Evolutionary conservation across 2,113 vertebrate genomes (phyloP).

Genomic region (Festucalex cinctus): DNA sequence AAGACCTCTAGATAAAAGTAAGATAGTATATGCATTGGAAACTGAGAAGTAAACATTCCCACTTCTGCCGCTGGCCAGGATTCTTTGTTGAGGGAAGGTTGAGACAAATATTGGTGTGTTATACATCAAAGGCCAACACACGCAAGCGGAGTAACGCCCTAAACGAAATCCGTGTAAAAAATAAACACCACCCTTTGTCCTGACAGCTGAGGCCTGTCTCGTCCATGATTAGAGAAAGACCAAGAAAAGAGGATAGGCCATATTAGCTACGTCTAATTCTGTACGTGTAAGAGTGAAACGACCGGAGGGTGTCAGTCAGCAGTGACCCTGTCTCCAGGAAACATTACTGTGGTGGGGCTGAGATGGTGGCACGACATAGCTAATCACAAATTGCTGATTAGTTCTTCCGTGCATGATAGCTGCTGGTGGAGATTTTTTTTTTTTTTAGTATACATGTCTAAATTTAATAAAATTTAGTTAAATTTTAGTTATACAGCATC

Average conservation of each 20-base stretch:
- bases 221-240: constrained; percentile 61
- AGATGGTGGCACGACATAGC: constrained; percentile 58
- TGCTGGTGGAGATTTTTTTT: constrained; percentile 5
- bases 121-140: constrained; percentile 63
- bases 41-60: constrained; percentile 51
- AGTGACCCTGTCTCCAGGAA: constrained; percentile 60
- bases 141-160: constrained; percentile 51
- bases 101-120: constrained; percentile 40
- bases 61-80: constrained; percentile 4
- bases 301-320: constrained; percentile 55
- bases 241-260: constrained; percentile 34
- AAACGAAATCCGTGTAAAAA: constrained; percentile 52
- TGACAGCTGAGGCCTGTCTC: constrained; percentile 22
- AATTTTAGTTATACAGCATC: too few relatives aligned
- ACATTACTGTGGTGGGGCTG: constrained; percentile 54
- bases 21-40: not conserved
- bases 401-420: constrained; percentile 39
- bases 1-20: not conserved
- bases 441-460: too few relatives aligned
- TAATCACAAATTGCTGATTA: constrained; percentile 59
- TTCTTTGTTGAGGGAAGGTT: constrained; percentile 19
- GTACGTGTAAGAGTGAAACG: constrained; percentile 27
- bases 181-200: constrained; percentile 72
- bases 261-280: constrained; percentile 24
- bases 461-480: too few relatives aligned